phyloP scores from a whole-genome alignment of 2,113 vertebrate species.

The Xiphophorus couchianus region DNA sequence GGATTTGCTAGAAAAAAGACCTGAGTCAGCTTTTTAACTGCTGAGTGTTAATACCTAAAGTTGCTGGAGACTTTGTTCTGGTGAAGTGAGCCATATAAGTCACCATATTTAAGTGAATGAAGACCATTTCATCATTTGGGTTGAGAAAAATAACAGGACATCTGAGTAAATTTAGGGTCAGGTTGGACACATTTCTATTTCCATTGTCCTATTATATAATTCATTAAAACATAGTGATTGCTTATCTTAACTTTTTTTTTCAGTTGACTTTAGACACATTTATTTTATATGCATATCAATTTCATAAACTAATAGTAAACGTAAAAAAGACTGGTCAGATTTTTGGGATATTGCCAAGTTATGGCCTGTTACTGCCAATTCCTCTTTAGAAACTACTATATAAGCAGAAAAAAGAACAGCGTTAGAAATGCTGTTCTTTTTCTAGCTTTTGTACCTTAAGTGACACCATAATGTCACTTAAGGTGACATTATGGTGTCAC shows the following conservation, averaged over 20 bases:
- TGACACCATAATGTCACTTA: no score
- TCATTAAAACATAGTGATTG: neutral
- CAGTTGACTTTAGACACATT: neutral
- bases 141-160: constrained; percentile 29
- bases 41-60: constrained; percentile 26
- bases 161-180: constrained; percentile 20
- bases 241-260: neutral
- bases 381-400: no score
- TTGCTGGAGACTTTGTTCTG: constrained; percentile 23
- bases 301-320: no score
- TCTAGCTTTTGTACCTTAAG: no score
- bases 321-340: no score
- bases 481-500: no score
- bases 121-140: constrained; percentile 32
- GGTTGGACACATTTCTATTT: neutral
- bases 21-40: constrained; percentile 57
- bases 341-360: no score
- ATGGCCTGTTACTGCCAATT: no score
- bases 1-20: constrained; percentile 33
- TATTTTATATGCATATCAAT: neutral
- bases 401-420: no score
- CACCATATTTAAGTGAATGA: no score
- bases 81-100: constrained; percentile 21
- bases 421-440: no score
- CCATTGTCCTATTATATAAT: neutral